Base-by-base conservation (phyloP, 2,888 invertebrate species). In the Rhynchonema sp. region DNA sequence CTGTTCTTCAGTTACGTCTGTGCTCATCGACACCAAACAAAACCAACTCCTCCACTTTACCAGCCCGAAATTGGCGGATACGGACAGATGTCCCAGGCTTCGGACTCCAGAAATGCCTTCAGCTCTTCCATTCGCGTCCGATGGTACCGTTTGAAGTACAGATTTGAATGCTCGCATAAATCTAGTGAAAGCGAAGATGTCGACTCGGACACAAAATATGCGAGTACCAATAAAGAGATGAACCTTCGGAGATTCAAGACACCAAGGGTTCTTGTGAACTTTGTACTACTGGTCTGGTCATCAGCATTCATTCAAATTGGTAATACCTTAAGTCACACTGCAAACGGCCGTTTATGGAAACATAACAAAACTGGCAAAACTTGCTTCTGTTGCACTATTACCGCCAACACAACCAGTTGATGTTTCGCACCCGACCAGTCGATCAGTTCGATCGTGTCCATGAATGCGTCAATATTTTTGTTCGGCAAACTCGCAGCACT, bases 61-160 rank as follows among this genome's bases (percentile, higher is more conserved):
- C n/a, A n/a, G n/a, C n/a, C n/a, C n/a, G n/a, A n/a, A n/a, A n/a
- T n/a, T n/a, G n/a, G n/a, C n/a, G n/a, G n/a, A n/a, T n/a, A n/a
- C n/a, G 91, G 89, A 71, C 87, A 89, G 60, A 86, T 79, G 70
- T 86, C 87, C 94, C 94, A 96, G 0, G 86, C 86, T 74, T 96
- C 94, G 70, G 91, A 89, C 72, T 94, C 94, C 38, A 94, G 75
- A 75, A 92, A 94, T 69, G 91, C 82, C 66, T 84, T 82, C 60
- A 94, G 77, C 70, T 94, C 92, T 64, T 94, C 92, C 76, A 94
- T 80, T 59, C 87, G 81, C 1, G 84, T 83, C 46, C 82, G 29
- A 23, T 58, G 58, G 13, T 49, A 30, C 2, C n/a, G 25, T n/a
- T 49, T 22, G 30, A 58, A 49, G 26, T 53, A 58, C 9, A 30